Conservation (phyloP, 2,797 vertebrate genomes). For the Clarias laeviceps region DNA sequence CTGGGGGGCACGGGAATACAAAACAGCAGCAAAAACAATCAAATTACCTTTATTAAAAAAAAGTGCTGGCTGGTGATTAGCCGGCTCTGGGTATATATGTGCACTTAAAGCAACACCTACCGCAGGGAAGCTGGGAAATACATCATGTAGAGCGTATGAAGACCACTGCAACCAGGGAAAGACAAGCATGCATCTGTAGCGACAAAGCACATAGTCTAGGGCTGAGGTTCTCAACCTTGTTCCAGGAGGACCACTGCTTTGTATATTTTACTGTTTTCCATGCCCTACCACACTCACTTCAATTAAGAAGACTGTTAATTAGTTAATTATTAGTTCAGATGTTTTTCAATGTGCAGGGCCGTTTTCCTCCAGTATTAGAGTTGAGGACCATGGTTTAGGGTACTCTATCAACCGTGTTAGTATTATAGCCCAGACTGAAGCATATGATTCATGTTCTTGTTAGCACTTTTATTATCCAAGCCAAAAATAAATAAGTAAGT, state of each 20-base stretch:
- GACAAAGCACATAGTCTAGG: not conserved
- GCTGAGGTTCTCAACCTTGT: too few species aligned
- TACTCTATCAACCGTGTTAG: not conserved
- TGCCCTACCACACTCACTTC: too few species aligned
- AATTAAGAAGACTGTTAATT: too few species aligned
- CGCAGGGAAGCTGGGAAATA: not conserved
- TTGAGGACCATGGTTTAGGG: not conserved
- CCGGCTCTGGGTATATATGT: constrained; percentile 45
- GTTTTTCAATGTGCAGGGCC: too few species aligned
- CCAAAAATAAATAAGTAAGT: not conserved
- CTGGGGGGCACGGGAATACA: constrained; percentile 38
- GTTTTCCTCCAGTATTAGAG: too few species aligned
- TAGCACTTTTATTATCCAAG: not conserved
- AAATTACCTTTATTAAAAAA: constrained; percentile 70
- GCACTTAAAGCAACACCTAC: constrained; percentile 46
- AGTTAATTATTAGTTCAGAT: too few species aligned
- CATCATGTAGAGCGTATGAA: not conserved
- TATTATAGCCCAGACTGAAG: not conserved
- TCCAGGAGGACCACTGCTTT: too few species aligned
- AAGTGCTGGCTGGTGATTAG: constrained; percentile 68
- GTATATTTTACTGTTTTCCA: too few species aligned
- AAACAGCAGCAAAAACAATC: constrained; percentile 61
- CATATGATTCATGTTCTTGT: not conserved
- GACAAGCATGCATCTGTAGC: not conserved
- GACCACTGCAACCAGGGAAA: not conserved